A percentile compares a stretch with the other conserved stretches of the same genome.
phyloP scores from a whole-genome alignment of 2,113 vertebrate species.

The Neolamprologus hecqui region DNA sequence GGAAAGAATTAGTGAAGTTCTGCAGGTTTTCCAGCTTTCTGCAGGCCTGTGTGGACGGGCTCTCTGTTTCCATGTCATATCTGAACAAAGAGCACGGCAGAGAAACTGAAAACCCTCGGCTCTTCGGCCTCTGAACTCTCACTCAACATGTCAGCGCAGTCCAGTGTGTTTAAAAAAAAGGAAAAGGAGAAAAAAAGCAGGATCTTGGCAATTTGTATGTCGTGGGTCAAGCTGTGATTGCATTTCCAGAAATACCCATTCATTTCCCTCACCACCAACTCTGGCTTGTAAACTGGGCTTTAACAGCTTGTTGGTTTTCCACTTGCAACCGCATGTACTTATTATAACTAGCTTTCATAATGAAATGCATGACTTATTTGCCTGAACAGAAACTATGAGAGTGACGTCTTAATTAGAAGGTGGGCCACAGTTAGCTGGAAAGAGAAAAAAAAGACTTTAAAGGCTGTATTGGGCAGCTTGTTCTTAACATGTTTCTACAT shows the following conservation, averaged over 20 bases:
- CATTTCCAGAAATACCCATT: constrained; percentile 30
- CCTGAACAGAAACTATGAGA: background rate
- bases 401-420: constrained; percentile 4
- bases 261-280: background rate
- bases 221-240: constrained; percentile 12
- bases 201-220: background rate
- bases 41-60: background rate
- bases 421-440: background rate
- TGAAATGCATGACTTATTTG: background rate
- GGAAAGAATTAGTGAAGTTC: background rate
- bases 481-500: background rate
- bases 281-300: constrained; percentile 20
- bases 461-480: background rate
- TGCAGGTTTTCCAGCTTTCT: background rate
- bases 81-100: background rate
- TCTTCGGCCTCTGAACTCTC: background rate
- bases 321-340: constrained; percentile 2
- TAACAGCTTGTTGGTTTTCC: constrained; percentile 21
- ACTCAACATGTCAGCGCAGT: background rate
- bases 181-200: background rate
- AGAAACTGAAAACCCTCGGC: background rate
- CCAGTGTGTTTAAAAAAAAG: background rate
- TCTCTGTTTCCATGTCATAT: background rate
- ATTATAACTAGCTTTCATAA: background rate
- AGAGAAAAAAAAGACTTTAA: background rate